A percentile compares a stretch with the other conserved stretches of the same genome.
These are phyloP conservation scores for Cavia aperea DNA, from an alignment of 2,113 vertebrate species.

Conservation along the genomic window DNA sequence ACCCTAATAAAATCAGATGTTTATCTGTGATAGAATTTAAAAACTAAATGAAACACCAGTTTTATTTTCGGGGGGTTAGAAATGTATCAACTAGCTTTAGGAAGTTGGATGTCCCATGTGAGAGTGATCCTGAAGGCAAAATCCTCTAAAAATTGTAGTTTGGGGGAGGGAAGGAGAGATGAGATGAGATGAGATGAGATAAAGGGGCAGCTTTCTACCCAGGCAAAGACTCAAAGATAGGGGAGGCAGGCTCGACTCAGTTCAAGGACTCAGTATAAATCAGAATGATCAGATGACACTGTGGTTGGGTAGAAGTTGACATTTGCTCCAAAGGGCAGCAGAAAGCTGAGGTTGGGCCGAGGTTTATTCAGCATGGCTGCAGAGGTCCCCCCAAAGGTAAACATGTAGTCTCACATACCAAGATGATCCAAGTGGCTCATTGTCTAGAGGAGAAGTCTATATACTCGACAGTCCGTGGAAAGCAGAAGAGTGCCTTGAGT, in stretches of 20 bases:
- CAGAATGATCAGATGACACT: neutral
- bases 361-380: neutral
- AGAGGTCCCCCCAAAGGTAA: neutral
- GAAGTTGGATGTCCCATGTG: neutral
- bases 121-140: neutral
- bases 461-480: neutral
- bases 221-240: neutral
- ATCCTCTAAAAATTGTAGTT: neutral
- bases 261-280: neutral
- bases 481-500: neutral
- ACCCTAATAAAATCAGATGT: neutral
- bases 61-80: constrained; percentile 29
- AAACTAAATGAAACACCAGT: neutral
- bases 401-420: neutral
- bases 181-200: neutral
- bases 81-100: neutral
- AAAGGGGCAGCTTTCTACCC: neutral
- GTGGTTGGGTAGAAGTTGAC: neutral
- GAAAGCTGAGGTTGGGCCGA: neutral
- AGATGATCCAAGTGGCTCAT: neutral
- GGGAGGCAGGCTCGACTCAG: neutral
- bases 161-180: neutral
- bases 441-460: neutral
- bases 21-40: neutral
- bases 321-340: neutral